Base-by-base conservation (phyloP, 2,797 vertebrate genomes). In the Lepilemur ruficaudatus region DNA sequence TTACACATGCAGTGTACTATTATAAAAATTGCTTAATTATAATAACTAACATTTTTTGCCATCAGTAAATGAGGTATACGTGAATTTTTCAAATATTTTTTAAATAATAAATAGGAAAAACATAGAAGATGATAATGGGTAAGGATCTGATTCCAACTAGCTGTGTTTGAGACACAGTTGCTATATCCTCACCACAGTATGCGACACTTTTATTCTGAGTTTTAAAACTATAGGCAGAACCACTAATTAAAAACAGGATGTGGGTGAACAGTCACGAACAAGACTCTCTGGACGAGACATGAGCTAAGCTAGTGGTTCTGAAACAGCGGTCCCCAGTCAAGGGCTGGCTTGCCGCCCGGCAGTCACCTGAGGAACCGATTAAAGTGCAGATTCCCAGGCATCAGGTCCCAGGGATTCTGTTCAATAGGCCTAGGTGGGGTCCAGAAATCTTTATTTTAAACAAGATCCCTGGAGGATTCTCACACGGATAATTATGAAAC, bases 241-340 rank as follows among this genome's bases (percentile, higher is more conserved):
- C 14, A 57, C 83, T 38, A 89, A 3, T 73, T 82, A 81, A 96
- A 98, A 98, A 98, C 98, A 98, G 98, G 98, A 98, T 98, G 98
- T 98, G 98, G 98, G 97, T 69, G 55, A 93, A 7, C 50, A 69
- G 80, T 94, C 7, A 6, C 65, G 83, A 48, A 94, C 32, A 79
- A 2, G 52, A 80, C 57, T 82, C 7, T 1, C 32, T 67, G 46
- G 67, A 65, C 35, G 73, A 96, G 81, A 97, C 78, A 52, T 80
- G 69, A 96, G 87, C 81, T 91, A 91, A 97, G 63, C n/a, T 10
- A 61, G 41, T 65, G 65, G 83, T 92, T 93, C 80, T 76, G 7
- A 72, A 97, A 78, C 41, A 91, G 30, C 63, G 79, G 55, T 23
- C 50, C 32, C 79, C 81, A 72, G 18, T 85, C 28, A 57, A 59